These are phyloP conservation scores for Nephrocerus scutellatus DNA, from an alignment of 2,888 invertebrate genomes.

Conservation along the genomic window DNA sequence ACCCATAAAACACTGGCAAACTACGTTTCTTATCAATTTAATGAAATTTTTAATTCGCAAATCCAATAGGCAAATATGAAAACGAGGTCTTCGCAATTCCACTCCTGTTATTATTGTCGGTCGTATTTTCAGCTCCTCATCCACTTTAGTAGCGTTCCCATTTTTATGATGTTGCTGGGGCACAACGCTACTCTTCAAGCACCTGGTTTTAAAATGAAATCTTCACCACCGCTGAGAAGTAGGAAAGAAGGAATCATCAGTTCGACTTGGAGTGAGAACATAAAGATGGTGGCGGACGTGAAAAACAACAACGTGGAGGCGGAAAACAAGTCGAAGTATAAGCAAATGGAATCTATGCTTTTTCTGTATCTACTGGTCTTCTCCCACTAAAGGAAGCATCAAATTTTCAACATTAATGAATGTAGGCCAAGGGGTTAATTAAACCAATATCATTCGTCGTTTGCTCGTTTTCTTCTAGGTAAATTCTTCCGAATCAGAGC, in stretches of 20 bases:
- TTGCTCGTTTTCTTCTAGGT: too few species aligned
- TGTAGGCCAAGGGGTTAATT: constrained; percentile 24
- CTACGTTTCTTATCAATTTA: too few species aligned
- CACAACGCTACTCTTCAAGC: neutral
- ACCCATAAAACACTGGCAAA: too few species aligned
- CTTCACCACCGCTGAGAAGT: too few species aligned
- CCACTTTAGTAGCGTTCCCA: neutral
- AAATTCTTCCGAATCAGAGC: too few species aligned
- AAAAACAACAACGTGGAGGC: neutral
- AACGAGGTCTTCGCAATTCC: neutral
- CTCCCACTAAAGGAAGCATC: constrained; percentile 5
- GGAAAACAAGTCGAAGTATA: constrained; percentile 1
- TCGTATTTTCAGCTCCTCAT: neutral
- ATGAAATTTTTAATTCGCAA: too few species aligned
- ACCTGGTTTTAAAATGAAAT: too few species aligned
- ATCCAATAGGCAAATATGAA: neutral
- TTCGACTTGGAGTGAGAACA: constrained; percentile 2
- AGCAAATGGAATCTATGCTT: neutral
- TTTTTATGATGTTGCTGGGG: neutral
- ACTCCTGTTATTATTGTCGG: neutral
- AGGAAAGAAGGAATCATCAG: neutral
- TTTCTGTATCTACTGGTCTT: neutral
- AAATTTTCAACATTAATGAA: constrained; percentile 22
- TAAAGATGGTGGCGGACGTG: neutral
- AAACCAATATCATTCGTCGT: too few species aligned